Evolutionary conservation across 2,797 vertebrate species (phyloP), one percentile per base, ranked within the genome.

Genomic region (Coregonus sp.): DNA sequence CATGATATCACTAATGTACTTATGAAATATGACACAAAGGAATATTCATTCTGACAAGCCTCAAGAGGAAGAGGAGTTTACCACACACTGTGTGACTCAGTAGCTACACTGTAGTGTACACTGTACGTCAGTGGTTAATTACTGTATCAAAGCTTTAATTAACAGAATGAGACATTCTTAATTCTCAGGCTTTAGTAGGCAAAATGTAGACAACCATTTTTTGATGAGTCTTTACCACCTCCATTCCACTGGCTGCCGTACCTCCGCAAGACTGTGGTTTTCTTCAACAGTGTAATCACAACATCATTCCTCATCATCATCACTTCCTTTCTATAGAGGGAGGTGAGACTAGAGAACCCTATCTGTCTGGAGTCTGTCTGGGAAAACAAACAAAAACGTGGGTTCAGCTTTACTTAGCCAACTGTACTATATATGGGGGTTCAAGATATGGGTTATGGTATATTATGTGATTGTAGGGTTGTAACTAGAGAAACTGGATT

Each of bases 281-380:
- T 75, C 63, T 66, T 68, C 50, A 31, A 68, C 4, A 12, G 69
- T 72, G 52, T 15, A 56, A 82, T 50, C 85, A 52, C 63, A 29
- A 52, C 63, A 40, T 3, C 50, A 33, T 25, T 59, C 14, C 56
- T 88, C 77, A 73, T 82, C 71, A 84, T 84, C 88, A 80, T 90
- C 88, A 89, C 87, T 83, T 91, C 84, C 82, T 79, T 80, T 74
- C 88, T 86, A 74, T 84, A 84, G 81, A 18, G 18, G 25, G 33
- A 33, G 56, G 16, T 33, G 4, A 35, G 16, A 51, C n/a, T 15
- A 40, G 31, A 9, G 16, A 20, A 7, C 9, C 40, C 9, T 47
- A 47, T 47, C 40, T 47, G 40, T 47, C 40, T 47, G 40, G 40
- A 20, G 20, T 63, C 20, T 25, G 59, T 63, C 59, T 63, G 59